phyloP scores from a whole-genome alignment of 2,113 vertebrate species.

The Ciconia maguari region DNA sequence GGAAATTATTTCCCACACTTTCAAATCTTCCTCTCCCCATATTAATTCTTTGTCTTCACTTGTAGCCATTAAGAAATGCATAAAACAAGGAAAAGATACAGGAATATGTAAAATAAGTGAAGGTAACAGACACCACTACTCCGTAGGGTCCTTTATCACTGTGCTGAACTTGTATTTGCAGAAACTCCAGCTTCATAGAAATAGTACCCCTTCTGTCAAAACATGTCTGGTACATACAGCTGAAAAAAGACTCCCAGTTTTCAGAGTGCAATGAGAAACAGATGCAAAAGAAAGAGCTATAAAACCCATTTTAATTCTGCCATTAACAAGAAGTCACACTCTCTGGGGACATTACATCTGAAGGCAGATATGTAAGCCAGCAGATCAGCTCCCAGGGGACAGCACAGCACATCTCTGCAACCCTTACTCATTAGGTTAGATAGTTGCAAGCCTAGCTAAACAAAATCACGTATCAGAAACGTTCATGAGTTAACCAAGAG shows the following conservation, averaged over 20 bases:
- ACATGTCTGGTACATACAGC: not conserved
- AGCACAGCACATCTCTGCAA: not conserved
- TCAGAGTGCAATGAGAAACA: not conserved
- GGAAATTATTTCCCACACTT: not conserved
- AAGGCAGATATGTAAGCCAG: not conserved
- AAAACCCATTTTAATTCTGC: not conserved
- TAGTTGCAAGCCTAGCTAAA: not conserved
- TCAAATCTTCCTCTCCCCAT: not conserved
- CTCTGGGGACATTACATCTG: not conserved
- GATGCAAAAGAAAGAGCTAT: not conserved
- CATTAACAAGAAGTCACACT: not conserved
- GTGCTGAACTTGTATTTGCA: not conserved
- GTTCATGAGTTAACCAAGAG: not conserved
- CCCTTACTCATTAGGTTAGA: not conserved
- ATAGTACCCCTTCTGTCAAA: not conserved
- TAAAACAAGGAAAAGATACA: not conserved
- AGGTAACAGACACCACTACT: not conserved
- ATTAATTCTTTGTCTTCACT: not conserved
- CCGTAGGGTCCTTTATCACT: not conserved
- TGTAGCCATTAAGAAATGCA: not conserved
- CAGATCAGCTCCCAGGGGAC: not conserved
- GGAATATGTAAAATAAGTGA: not conserved
- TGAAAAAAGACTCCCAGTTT: not conserved
- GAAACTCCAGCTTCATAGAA: not conserved
- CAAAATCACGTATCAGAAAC: not conserved